Evolutionary conservation across 2,113 vertebrate species (phyloP).

Genomic region (Gracilinanus agilis): DNA sequence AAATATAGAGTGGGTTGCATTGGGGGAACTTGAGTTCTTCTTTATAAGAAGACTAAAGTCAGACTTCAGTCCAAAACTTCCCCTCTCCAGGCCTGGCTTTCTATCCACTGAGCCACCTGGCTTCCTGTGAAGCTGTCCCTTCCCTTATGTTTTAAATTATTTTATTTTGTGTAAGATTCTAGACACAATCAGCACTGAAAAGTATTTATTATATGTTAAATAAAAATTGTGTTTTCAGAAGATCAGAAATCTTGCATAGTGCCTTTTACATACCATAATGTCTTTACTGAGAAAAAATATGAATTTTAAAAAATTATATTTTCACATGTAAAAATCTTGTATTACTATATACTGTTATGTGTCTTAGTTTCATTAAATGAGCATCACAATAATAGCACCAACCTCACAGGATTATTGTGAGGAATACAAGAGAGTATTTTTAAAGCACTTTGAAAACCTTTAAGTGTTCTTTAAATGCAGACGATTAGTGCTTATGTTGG

Average conservation of each 20-base stretch:
- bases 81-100: too few species aligned
- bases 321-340: background rate
- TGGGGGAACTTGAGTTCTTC: background rate
- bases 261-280: background rate
- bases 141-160: constrained; percentile 18
- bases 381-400: background rate
- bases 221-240: background rate
- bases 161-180: constrained; percentile 31
- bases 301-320: background rate
- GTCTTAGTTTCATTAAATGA: background rate
- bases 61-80: too few species aligned
- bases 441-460: background rate
- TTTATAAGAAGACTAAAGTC: background rate
- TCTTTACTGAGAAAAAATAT: background rate
- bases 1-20: background rate
- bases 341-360: background rate
- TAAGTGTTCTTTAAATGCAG: background rate
- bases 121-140: background rate
- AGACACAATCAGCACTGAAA: background rate
- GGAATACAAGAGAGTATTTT: background rate
- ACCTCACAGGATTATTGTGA: background rate
- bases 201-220: constrained; percentile 14
- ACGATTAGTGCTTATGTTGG: background rate
- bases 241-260: background rate
- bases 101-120: too few species aligned